A percentile compares a stretch with the other conserved stretches of the same genome.
Conservation (phyloP, 2,113 vertebrate genomes). For the Hipposideros armiger region DNA sequence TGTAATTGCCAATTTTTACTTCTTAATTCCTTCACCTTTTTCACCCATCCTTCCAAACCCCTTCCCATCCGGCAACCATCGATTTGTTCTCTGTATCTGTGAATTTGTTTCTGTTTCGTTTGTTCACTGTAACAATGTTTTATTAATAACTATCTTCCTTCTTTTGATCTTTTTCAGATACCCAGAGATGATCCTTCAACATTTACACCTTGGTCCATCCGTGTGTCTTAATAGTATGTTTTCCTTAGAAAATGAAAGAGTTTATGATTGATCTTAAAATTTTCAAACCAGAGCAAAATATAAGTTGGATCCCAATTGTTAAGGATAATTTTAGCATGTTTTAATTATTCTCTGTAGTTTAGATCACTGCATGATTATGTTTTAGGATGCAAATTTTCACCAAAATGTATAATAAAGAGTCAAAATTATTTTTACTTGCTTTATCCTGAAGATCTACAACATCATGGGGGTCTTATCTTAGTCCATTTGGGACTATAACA, state of each 20-base stretch:
- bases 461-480: background rate
- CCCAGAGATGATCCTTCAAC: slow-evolving; percentile 78
- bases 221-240: slow-evolving; percentile 61
- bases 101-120: background rate
- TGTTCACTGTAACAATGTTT: background rate
- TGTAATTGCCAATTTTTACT: background rate
- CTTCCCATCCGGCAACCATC: background rate
- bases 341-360: background rate
- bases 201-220: slow-evolving; percentile 76
- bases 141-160: background rate
- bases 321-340: background rate
- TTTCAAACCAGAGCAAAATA: slow-evolving; percentile 35
- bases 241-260: slow-evolving; percentile 20
- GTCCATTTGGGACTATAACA: background rate
- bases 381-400: slow-evolving; percentile 49
- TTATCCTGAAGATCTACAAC: background rate
- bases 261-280: background rate
- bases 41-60: background rate
- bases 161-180: slow-evolving; percentile 68
- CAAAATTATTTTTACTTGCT: background rate
- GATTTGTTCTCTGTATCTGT: background rate
- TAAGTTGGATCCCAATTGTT: background rate
- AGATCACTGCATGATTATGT: background rate
- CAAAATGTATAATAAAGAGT: background rate
- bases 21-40: background rate